Evolutionary conservation across 1,140 invertebrate genomes (phyloP).

Genomic region (Zelostemma sp.): DNA sequence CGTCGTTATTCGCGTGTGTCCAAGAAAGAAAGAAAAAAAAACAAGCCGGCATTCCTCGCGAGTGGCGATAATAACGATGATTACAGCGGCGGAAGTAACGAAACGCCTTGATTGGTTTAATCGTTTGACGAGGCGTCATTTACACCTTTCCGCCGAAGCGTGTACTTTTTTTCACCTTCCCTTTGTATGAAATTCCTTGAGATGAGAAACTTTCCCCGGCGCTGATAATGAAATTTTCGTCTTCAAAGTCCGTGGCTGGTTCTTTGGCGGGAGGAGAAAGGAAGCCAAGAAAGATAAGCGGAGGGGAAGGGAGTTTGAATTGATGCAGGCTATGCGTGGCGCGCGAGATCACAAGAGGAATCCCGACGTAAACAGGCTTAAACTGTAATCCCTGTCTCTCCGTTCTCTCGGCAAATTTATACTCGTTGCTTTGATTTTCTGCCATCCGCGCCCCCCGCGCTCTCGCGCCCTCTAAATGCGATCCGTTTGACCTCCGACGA

Average conservation of each 20-base stretch:
- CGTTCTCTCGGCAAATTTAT: conserved; percentile 17
- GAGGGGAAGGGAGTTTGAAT: conserved; percentile 33
- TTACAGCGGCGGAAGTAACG: conserved; percentile 3
- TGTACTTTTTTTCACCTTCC: too few species aligned
- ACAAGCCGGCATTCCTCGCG: not conserved
- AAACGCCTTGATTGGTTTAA: conserved; percentile 15
- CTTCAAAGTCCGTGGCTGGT: too few species aligned
- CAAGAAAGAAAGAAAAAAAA: not conserved
- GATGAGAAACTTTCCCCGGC: too few species aligned
- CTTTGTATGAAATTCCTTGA: too few species aligned
- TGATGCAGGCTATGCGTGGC: conserved; percentile 46
- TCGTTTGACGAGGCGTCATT: conserved; percentile 14
- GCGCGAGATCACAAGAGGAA: conserved; percentile 50
- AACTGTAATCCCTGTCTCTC: conserved; percentile 46
- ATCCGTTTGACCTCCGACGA: too few species aligned
- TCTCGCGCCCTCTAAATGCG: not conserved
- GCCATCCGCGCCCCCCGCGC: not conserved
- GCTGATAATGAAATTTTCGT: not conserved
- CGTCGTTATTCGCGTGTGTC: not conserved
- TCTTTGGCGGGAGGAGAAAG: not conserved
- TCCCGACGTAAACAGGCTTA: conserved; percentile 58
- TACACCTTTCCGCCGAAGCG: conserved; percentile 4
- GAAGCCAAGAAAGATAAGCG: conserved; percentile 5
- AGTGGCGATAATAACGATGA: conserved; percentile 11
- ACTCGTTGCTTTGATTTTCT: conserved; percentile 46